These are phyloP conservation scores for Salvelinus alpinus DNA, from an alignment of 2,113 vertebrate genomes.

Conservation along the genomic window DNA sequence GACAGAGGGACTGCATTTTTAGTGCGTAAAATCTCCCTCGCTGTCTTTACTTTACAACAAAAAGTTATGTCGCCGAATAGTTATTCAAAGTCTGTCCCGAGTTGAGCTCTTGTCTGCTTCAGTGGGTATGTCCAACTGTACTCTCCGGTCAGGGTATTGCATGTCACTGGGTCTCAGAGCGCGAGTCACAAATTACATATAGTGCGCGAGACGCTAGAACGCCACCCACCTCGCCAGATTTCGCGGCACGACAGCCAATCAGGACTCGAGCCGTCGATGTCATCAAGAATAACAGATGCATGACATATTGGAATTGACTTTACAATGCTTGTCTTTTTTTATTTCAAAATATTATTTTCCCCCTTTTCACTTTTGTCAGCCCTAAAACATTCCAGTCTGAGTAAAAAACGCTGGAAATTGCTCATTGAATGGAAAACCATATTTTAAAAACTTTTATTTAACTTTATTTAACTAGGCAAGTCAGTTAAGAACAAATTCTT, in stretches of 20 bases:
- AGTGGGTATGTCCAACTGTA: constrained; percentile 2
- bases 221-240: constrained; percentile 54
- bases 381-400: neutral
- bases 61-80: constrained; percentile 4
- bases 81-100: constrained; percentile 4
- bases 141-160: constrained; percentile 3
- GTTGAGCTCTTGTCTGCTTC: constrained; percentile 13
- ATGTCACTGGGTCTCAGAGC: constrained; percentile 24
- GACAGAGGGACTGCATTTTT: constrained; percentile 77
- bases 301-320: constrained; percentile 58
- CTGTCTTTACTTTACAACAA: constrained; percentile 33
- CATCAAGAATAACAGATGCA: constrained; percentile 43
- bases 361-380: neutral
- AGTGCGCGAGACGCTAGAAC: constrained; percentile 48
- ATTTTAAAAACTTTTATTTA: too few relatives aligned
- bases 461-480: too few relatives aligned
- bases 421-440: constrained; percentile 7
- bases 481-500: too few relatives aligned
- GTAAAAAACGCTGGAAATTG: constrained; percentile 12
- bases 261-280: constrained; percentile 20
- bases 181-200: constrained; percentile 58
- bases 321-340: neutral
- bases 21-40: constrained; percentile 29
- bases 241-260: constrained; percentile 58
- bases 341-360: too few relatives aligned